Conservation (phyloP, 2,888 invertebrate genomes). For the Cetonia aurata region DNA sequence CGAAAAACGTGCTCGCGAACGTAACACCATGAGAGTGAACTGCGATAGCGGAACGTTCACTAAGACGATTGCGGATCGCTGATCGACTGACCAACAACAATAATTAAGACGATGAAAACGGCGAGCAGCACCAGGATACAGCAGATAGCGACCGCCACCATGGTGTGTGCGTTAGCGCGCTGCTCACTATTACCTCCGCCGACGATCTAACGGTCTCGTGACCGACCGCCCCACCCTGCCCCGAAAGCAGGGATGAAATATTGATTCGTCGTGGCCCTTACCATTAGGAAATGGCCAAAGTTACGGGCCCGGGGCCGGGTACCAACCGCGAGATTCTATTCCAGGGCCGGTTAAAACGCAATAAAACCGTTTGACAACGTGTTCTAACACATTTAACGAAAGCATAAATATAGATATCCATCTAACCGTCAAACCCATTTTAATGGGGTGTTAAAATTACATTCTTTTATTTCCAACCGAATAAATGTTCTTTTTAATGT, state of each 20-base stretch:
- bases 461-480: too few relatives aligned
- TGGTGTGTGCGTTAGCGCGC: constrained; percentile 63
- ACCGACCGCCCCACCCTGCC: constrained; percentile 67
- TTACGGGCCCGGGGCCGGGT: constrained; percentile 50
- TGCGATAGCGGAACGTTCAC: constrained; percentile 46
- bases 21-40: not conserved
- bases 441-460: too few relatives aligned
- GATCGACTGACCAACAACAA: constrained; percentile 84
- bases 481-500: too few relatives aligned
- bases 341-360: constrained; percentile 10
- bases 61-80: constrained; percentile 66
- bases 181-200: constrained; percentile 48
- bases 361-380: too few relatives aligned
- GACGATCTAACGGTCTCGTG: constrained; percentile 60
- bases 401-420: too few relatives aligned
- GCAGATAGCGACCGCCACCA: constrained; percentile 88
- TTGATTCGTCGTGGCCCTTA: constrained; percentile 58
- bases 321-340: constrained; percentile 14
- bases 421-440: too few relatives aligned
- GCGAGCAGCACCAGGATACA: constrained; percentile 84
- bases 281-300: constrained; percentile 57
- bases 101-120: constrained; percentile 86
- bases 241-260: constrained; percentile 63
- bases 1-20: not conserved
- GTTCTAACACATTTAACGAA: too few relatives aligned